These are phyloP conservation scores for Amazona vittata DNA, from an alignment of 2,113 vertebrate genomes.

Conservation along the genomic window DNA sequence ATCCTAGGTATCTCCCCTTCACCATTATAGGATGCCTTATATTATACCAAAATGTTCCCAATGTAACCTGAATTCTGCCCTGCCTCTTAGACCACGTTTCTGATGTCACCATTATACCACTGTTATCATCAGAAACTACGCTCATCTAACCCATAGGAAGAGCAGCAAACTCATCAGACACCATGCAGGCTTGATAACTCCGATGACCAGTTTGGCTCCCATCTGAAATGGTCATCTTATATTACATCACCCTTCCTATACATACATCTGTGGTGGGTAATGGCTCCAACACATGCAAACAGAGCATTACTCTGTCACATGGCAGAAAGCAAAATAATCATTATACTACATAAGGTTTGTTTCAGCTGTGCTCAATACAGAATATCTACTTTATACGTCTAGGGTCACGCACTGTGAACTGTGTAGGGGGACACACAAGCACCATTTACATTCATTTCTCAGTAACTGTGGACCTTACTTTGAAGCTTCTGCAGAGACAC, in stretches of 20 bases:
- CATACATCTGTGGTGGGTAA: not conserved
- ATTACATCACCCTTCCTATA: not conserved
- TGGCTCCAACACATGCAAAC: not conserved
- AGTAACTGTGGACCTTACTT: not conserved
- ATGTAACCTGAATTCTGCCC: not conserved
- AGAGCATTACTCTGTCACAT: not conserved
- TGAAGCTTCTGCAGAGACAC: not conserved
- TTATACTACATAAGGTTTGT: not conserved
- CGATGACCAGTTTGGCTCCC: constrained; percentile 4
- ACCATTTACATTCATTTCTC: not conserved
- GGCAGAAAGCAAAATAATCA: constrained; percentile 5
- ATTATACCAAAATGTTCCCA: not conserved
- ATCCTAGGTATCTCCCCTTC: not conserved
- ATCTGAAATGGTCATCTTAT: not conserved
- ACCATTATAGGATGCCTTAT: not conserved
- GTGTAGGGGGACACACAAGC: fast-evolving
- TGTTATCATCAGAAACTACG: not conserved
- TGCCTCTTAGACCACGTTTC: not conserved
- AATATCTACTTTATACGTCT: not conserved
- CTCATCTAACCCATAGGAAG: not conserved
- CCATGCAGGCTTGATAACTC: not conserved
- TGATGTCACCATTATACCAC: not conserved
- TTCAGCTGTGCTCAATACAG: not conserved
- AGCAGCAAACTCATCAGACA: not conserved
- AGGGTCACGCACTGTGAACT: not conserved